A percentile compares a stretch with the other conserved stretches of the same genome.
These are phyloP conservation scores for Candoia aspera DNA, from an alignment of 2,113 vertebrate species.

Conservation along the genomic window DNA sequence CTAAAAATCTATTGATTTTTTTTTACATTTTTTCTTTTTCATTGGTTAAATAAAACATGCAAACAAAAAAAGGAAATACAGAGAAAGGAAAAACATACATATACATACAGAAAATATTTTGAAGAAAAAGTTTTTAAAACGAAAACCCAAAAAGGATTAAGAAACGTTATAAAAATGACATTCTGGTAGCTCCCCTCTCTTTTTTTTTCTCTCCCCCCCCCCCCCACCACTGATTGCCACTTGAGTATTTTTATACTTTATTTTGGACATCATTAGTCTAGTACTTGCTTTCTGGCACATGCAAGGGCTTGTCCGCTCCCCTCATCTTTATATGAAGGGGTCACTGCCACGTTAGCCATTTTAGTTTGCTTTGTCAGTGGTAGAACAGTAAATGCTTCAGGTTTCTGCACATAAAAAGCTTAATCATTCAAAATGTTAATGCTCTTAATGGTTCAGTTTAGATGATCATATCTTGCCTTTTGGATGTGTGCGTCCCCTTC, in stretches of 20 bases:
- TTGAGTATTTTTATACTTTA: neutral
- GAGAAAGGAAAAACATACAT: neutral
- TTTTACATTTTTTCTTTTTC: neutral
- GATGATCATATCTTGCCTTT: neutral
- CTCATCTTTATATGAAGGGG: slow-evolving; percentile 47
- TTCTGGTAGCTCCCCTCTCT: neutral
- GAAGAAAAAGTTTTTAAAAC: neutral
- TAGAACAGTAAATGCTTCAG: neutral
- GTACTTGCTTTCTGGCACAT: too few relatives aligned
- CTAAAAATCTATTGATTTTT: too few relatives aligned
- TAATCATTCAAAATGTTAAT: neutral
- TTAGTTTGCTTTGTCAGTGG: neutral
- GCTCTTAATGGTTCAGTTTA: neutral
- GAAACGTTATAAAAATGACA: neutral
- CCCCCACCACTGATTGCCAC: neutral
- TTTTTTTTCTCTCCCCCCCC: neutral
- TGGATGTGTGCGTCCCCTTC: neutral
- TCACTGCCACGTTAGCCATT: slow-evolving; percentile 26
- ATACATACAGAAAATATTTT: neutral
- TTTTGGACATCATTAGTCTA: neutral
- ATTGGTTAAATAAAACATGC: neutral
- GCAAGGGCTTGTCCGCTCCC: too few relatives aligned
- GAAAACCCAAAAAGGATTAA: neutral
- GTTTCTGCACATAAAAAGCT: neutral
- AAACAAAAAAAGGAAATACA: neutral